A percentile compares a stretch with the other conserved stretches of the same genome.
Evolutionary conservation across 2,113 vertebrate species (phyloP).

Genomic region (Ascaphus truei): DNA sequence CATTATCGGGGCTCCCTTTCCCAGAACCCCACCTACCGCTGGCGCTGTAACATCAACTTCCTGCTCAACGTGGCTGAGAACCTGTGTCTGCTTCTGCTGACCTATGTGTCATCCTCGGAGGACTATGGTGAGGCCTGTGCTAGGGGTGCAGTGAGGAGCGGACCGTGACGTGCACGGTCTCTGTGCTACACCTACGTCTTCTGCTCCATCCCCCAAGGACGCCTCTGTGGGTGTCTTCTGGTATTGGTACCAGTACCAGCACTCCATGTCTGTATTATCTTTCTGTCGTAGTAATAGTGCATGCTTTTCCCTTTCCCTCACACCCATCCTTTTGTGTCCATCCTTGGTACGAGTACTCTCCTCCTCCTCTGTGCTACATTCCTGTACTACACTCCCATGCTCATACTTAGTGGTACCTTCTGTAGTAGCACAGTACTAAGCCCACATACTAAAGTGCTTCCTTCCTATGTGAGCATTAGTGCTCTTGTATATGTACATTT

Average conservation of each 20-base stretch:
- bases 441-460: no score
- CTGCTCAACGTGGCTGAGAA: conserved; percentile 73
- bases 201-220: not conserved
- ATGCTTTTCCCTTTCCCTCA: not conserved
- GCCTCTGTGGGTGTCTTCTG: not conserved
- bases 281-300: not conserved
- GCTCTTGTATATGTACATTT: no score
- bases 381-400: no score
- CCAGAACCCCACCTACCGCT: conserved; percentile 53
- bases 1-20: conserved; percentile 72
- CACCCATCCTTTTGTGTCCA: no score
- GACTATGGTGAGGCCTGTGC: conserved; percentile 71
- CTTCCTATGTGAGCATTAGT: no score
- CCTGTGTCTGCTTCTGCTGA: conserved; percentile 80
- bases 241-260: not conserved
- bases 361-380: no score
- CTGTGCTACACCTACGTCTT: not conserved
- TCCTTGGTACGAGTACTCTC: no score
- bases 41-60: conserved; percentile 66
- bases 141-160: not conserved
- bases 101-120: conserved; percentile 86
- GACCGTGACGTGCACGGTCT: not conserved
- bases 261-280: not conserved
- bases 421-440: no score
- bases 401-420: no score